Percentiles rank a stretch among this genome's conserved stretches.
phyloP scores from a whole-genome alignment of 2,797 vertebrate species.

The Nasua narica region DNA sequence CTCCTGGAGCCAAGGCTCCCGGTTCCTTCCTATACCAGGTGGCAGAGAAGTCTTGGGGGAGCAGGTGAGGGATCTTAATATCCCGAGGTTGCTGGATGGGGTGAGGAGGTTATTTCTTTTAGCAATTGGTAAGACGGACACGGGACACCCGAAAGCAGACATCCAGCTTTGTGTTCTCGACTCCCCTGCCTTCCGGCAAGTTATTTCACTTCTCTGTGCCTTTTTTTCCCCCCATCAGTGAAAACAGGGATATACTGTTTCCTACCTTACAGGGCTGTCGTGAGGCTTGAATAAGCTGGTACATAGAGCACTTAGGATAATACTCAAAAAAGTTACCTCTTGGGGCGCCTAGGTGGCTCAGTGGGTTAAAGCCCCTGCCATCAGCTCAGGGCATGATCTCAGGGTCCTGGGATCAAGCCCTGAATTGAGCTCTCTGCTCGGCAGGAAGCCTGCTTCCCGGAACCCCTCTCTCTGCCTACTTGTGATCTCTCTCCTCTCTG shows the following conservation, averaged over 20 bases:
- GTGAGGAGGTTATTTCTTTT: not conserved
- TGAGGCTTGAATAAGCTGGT: not conserved
- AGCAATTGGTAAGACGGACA: rapidly evolving
- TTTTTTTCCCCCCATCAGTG: not conserved
- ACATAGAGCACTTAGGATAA: not conserved
- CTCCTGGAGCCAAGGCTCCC: not conserved
- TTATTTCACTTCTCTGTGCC: not conserved
- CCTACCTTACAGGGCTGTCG: not conserved
- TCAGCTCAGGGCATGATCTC: too few relatives aligned
- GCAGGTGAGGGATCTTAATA: not conserved
- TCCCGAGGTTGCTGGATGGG: not conserved
- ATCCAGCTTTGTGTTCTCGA: not conserved
- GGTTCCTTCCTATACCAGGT: not conserved
- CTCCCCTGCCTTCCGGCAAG: not conserved
- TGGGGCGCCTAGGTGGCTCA: not conserved
- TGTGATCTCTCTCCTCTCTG: too few relatives aligned
- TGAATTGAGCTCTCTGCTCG: too few relatives aligned
- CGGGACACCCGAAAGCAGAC: not conserved
- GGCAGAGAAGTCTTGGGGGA: not conserved
- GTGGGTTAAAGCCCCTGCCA: too few relatives aligned
- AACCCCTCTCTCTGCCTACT: too few relatives aligned
- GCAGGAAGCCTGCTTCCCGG: too few relatives aligned
- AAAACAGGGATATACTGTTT: not conserved
- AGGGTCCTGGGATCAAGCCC: too few relatives aligned
- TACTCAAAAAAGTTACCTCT: not conserved